Evolutionary conservation across 2,888 invertebrate genomes (phyloP).

Genomic region (Pachliopta kotzebuea): DNA sequence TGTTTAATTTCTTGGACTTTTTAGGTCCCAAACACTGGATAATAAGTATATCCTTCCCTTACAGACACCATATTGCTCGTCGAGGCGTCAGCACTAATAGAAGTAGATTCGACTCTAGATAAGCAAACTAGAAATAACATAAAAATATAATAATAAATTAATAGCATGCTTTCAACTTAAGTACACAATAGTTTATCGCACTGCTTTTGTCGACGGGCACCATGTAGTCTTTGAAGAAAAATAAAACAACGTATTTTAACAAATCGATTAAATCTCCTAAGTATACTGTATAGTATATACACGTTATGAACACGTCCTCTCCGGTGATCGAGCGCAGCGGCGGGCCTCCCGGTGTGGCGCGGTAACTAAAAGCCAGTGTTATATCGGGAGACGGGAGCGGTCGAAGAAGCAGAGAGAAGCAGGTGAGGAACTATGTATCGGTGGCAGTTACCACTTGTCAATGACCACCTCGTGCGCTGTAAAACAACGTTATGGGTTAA

Average conservation of each 20-base stretch:
- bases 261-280: constrained; percentile 79
- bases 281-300: constrained; percentile 78
- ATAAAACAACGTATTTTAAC: constrained; percentile 78
- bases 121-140: constrained; percentile 77
- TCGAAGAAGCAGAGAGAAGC: constrained; percentile 73
- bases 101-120: constrained; percentile 75
- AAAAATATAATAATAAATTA: constrained; percentile 79
- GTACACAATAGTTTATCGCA: constrained; percentile 78
- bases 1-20: constrained; percentile 78
- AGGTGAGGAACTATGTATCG: constrained; percentile 73
- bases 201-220: constrained; percentile 79
- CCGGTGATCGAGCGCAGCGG: constrained; percentile 57
- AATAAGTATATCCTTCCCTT: constrained; percentile 77
- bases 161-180: constrained; percentile 77
- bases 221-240: constrained; percentile 72
- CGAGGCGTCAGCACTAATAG: constrained; percentile 78
- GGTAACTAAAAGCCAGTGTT: constrained; percentile 55
- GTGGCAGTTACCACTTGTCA: constrained; percentile 84
- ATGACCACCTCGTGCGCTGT: constrained; percentile 86
- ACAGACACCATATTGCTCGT: constrained; percentile 80
- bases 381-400: constrained; percentile 68
- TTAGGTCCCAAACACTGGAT: constrained; percentile 78
- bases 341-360: constrained; percentile 35
- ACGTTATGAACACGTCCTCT: constrained; percentile 79
- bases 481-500: constrained; percentile 78